Conservation (phyloP, 2,797 vertebrate genomes). For the Onychomys leucogaster region DNA sequence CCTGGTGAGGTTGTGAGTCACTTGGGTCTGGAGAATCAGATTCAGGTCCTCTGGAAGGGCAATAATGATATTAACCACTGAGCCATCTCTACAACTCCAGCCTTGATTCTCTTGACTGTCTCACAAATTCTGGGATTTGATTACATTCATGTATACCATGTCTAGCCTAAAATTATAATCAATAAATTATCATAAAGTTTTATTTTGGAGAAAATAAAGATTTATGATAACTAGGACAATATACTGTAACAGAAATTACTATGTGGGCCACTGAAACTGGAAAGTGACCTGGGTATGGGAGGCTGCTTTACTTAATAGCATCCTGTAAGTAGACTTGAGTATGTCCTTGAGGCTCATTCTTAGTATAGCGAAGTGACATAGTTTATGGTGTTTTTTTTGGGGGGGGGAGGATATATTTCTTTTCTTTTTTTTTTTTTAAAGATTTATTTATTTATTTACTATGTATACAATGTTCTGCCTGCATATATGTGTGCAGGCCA, state of each 20-base stretch:
- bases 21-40: not conserved
- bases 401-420: too few relatives aligned
- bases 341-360: not conserved
- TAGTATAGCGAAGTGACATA: not conserved
- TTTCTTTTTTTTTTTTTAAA: too few relatives aligned
- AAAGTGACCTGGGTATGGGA: not conserved
- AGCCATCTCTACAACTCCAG: not conserved
- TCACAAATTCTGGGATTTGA: not conserved
- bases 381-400: not conserved
- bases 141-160: not conserved
- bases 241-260: not conserved
- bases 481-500: too few relatives aligned
- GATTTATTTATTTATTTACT: too few relatives aligned
- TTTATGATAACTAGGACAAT: not conserved
- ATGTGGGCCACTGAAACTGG: not conserved
- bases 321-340: not conserved
- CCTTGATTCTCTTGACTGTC: not conserved
- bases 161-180: not conserved
- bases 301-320: not conserved
- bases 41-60: not conserved
- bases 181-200: not conserved
- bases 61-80: not conserved
- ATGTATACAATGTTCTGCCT: too few relatives aligned
- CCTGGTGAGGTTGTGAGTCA: not conserved
- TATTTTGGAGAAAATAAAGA: not conserved